Evolutionary conservation across 2,888 invertebrate genomes (phyloP).

Genomic region (Chorisops tibialis): DNA sequence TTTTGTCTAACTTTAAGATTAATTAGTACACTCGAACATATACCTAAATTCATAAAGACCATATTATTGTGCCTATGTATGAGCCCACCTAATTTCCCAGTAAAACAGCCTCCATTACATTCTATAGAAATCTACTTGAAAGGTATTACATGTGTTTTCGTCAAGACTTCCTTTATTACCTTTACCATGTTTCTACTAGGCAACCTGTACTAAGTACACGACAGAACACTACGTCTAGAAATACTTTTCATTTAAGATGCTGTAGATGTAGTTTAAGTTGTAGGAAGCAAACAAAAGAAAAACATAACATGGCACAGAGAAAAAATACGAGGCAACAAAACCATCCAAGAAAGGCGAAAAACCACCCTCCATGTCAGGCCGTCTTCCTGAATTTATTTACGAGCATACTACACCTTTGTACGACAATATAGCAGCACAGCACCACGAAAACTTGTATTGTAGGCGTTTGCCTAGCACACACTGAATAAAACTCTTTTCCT

Average conservation of each 20-base stretch:
- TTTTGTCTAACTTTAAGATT: slow-evolving; percentile 13
- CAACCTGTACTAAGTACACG: not conserved
- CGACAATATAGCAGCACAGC: not conserved
- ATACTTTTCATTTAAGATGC: not conserved
- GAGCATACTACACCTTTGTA: not conserved
- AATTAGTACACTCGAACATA: slow-evolving; percentile 7
- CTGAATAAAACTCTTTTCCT: not conserved
- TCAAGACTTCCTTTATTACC: not conserved
- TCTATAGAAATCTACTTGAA: slow-evolving; percentile 17
- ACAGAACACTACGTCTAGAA: no score
- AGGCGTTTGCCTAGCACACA: slow-evolving; percentile 15
- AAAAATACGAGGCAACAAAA: not conserved
- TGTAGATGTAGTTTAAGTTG: not conserved
- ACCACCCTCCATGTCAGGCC: slow-evolving; percentile 9
- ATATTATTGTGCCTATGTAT: slow-evolving; percentile 18
- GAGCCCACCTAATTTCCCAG: slow-evolving; percentile 20
- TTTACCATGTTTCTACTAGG: not conserved
- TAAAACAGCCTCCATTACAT: slow-evolving; percentile 16
- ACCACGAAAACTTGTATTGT: slow-evolving; percentile 18
- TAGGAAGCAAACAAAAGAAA: not conserved
- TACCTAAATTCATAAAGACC: no score
- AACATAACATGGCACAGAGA: not conserved
- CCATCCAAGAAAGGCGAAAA: slow-evolving; percentile 10
- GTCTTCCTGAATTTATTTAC: slow-evolving; percentile 9
- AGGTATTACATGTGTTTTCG: slow-evolving; percentile 21